Percentiles rank a stretch among this genome's conserved stretches.
phyloP scores from a whole-genome alignment of 2,797 vertebrate species.

The Poecilia wingei region DNA sequence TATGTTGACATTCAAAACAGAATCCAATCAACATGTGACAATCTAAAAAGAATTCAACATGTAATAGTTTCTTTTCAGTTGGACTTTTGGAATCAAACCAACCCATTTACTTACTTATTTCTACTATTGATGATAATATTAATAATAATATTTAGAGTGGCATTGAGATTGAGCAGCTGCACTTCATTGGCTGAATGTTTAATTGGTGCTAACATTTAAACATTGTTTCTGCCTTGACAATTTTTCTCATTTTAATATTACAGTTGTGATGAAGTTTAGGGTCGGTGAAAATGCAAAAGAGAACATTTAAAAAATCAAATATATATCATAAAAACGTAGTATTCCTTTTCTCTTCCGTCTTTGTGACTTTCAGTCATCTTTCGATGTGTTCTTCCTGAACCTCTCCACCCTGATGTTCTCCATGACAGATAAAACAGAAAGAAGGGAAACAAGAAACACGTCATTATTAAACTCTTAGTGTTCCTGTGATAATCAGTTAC shows the following conservation, averaged over 20 bases:
- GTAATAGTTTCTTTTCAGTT: neutral
- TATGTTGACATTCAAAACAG: neutral
- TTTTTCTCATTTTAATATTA: neutral
- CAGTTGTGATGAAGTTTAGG: neutral
- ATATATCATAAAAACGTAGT: neutral
- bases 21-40: neutral
- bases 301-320: neutral
- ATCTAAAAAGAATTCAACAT: neutral
- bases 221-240: neutral
- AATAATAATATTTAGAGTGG: neutral
- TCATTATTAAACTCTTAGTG: constrained; percentile 40
- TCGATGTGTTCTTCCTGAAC: neutral
- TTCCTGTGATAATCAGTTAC: constrained; percentile 47
- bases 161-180: neutral
- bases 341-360: neutral
- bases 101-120: no score
- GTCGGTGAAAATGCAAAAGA: neutral
- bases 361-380: neutral
- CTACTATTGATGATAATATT: neutral
- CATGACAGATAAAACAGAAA: neutral
- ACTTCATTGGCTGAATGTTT: neutral
- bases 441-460: constrained; percentile 27
- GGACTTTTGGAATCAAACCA: neutral
- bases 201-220: neutral
- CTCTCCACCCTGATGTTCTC: neutral